phyloP scores from a whole-genome alignment of 2,888 invertebrate genomes.

The Morpho deidamia region DNA sequence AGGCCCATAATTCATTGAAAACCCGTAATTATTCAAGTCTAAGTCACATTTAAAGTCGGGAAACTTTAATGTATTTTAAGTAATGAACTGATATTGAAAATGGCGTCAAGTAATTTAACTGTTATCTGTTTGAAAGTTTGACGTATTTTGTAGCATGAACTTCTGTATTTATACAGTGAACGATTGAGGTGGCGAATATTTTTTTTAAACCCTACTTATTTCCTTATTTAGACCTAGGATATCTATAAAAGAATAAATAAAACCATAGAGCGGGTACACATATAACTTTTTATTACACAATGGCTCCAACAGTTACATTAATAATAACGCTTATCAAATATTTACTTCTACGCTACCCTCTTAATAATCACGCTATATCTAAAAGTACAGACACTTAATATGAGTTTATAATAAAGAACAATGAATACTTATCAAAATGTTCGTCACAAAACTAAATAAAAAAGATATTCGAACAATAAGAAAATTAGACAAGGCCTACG shows the following conservation, averaged over 20 bases:
- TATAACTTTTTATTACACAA: slow-evolving; percentile 7
- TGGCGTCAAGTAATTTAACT: too few species aligned
- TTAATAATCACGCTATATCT: slow-evolving; percentile 35
- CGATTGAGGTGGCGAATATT: too few species aligned
- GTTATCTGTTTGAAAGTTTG: background rate
- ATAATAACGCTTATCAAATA: slow-evolving; percentile 33
- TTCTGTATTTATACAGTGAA: too few species aligned
- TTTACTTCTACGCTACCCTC: slow-evolving; percentile 29
- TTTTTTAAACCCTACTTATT: too few species aligned
- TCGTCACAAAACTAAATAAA: too few species aligned
- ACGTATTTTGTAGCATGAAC: background rate
- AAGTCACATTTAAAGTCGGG: background rate
- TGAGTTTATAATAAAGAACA: slow-evolving; percentile 1
- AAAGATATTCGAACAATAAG: too few species aligned
- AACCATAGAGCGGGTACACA: background rate
- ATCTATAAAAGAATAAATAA: too few species aligned
- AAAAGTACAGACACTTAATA: slow-evolving; percentile 32
- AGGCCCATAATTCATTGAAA: slow-evolving; percentile 6
- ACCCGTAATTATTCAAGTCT: background rate
- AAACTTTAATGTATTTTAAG: background rate
- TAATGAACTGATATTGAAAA: too few species aligned
- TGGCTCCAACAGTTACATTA: slow-evolving; percentile 7
- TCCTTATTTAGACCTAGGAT: too few species aligned
- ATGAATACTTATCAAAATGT: slow-evolving; percentile 1
- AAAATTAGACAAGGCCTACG: too few species aligned